A percentile compares a stretch with the other conserved stretches of the same genome.
phyloP scores from a whole-genome alignment of 2,888 invertebrate species.

The Phaonia tiefii region DNA sequence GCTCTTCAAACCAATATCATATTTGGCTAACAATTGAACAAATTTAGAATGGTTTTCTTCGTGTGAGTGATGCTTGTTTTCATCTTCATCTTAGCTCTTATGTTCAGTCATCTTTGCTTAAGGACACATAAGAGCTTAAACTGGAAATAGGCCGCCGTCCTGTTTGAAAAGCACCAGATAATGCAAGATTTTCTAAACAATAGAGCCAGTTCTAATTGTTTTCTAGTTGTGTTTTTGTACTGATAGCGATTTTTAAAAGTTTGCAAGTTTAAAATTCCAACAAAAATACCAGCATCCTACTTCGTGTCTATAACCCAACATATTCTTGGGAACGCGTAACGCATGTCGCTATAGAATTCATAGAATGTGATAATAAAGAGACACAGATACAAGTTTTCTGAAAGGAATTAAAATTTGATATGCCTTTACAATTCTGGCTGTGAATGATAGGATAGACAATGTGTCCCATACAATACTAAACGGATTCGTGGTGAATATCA shows the following conservation, averaged over 20 bases:
- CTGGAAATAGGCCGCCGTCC: too few relatives aligned
- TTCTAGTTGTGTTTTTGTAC: not conserved
- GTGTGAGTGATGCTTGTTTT: too few relatives aligned
- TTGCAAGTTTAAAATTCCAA: conserved; percentile 1
- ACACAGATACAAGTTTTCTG: conserved; percentile 10
- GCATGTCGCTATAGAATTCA: not conserved
- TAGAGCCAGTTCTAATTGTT: conserved; percentile 1
- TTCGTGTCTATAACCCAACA: not conserved
- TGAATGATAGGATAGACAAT: not conserved
- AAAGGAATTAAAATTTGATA: conserved; percentile 27
- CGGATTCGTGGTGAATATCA: not conserved
- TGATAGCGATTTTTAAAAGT: not conserved
- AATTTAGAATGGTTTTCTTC: too few relatives aligned
- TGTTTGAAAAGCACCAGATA: conserved; percentile 42
- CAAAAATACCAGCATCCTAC: not conserved
- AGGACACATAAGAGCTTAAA: too few relatives aligned
- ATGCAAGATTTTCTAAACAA: conserved; percentile 24
- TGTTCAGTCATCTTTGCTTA: too few relatives aligned
- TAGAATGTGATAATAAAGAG: not conserved
- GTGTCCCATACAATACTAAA: conserved; percentile 23
- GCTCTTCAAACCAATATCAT: too few relatives aligned
- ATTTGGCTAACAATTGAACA: too few relatives aligned
- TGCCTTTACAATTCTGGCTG: not conserved
- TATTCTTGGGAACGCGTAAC: conserved; percentile 1
- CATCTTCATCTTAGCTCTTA: too few relatives aligned